Conservation (phyloP, 2,888 invertebrate species). For the Stegophylla sp. region DNA sequence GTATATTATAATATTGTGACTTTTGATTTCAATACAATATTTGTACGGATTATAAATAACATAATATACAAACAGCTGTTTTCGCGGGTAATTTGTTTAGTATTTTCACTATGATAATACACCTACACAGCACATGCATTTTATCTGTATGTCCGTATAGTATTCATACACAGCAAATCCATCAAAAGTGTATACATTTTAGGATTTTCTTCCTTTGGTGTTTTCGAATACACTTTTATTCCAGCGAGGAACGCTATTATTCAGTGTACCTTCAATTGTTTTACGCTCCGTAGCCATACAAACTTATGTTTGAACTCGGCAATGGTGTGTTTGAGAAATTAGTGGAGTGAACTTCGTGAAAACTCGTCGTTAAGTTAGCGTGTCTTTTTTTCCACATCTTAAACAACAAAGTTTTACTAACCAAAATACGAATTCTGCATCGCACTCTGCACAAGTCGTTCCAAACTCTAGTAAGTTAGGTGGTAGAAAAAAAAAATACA, state of each 20-base stretch:
- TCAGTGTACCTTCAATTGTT: slow-evolving; percentile 20
- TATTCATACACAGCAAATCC: no score
- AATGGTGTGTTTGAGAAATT: slow-evolving; percentile 18
- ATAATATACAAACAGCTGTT: no score
- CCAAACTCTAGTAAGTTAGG: slow-evolving; percentile 12
- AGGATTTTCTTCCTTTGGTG: background rate
- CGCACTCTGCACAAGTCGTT: background rate
- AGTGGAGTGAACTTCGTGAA: slow-evolving; percentile 23
- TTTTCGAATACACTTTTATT: background rate
- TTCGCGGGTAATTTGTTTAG: no score
- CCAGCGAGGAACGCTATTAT: background rate
- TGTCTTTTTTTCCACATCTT: slow-evolving; percentile 46
- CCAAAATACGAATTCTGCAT: slow-evolving; percentile 22
- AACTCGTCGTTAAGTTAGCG: slow-evolving; percentile 41
- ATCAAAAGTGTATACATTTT: background rate
- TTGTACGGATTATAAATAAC: no score
- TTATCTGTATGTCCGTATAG: no score
- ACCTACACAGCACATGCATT: no score
- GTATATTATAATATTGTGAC: no score
- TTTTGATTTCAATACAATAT: no score
- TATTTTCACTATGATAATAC: no score
- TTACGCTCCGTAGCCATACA: slow-evolving; percentile 15
- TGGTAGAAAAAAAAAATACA: slow-evolving; percentile 9
- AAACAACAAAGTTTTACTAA: slow-evolving; percentile 44
- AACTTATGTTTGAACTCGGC: slow-evolving; percentile 31